Evolutionary conservation across 2,888 invertebrate species (phyloP), one percentile per base, ranked within the genome.

Genomic region (Euplexia lucipara): DNA sequence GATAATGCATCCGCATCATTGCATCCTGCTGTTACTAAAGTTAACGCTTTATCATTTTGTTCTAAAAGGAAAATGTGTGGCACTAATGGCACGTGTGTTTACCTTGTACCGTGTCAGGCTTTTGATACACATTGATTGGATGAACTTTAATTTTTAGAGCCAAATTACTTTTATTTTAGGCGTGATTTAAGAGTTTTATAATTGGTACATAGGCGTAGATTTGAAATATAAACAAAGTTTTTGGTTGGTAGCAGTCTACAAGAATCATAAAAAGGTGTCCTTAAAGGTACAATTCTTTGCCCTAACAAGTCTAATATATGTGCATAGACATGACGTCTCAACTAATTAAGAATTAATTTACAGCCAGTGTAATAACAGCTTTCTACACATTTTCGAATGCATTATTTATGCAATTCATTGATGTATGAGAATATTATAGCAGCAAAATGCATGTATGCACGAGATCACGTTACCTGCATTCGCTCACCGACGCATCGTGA

Each of bases 1-100:
- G 88, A 87, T 91, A 92, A 92, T 90, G 87, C 83, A 81, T 82
- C 82, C 84, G 79, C 87, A 83, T 89, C 88, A 88, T 86, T 85
- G 85, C 83, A 81, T 84, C 81, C 83, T 75, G 76, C 68, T 70
- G 47, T 47, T 70, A 71, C 71, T 69, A 62, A 61, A 72, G 65
- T 73, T 75, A 76, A 57, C 64, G 44, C 61, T 71, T 79, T 69
- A 81, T 70, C 68, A 61, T 66, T 80, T 75, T 78, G 65, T 66
- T 79, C 39, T 59, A 59, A 66, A 71, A 47, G 53, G 58, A 64
- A 75, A 64, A 71, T 64, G 77, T 71, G 62, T 57, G 16, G 52
- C 32, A 30, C 16, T 75, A 75, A 71, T 66, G 59, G 54, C 34
- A 32, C 47, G 22, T 39, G 52, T 62, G 39, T 62, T 26, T 67